phyloP scores from a whole-genome alignment of 2,113 vertebrate genomes.

The Electrona antarctica region DNA sequence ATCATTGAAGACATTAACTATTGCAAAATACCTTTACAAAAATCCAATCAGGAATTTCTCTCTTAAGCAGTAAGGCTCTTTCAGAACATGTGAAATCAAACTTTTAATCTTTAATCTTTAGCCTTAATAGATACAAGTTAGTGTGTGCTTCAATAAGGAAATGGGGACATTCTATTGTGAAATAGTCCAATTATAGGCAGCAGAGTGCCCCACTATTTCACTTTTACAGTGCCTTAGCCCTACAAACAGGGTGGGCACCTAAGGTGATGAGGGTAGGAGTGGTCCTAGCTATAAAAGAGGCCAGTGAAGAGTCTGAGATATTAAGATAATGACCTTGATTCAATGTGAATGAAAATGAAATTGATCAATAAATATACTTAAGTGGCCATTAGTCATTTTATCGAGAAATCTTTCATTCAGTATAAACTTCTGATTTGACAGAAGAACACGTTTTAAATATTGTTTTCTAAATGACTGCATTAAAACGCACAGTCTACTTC shows the following conservation, averaged over 20 bases:
- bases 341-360: conserved; percentile 75
- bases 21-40: background rate
- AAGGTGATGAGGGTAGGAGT: conserved; percentile 64
- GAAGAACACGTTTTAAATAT: conserved; percentile 75
- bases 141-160: conserved; percentile 51
- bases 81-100: conserved; percentile 63
- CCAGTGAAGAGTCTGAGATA: conserved; percentile 56
- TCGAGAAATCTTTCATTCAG: conserved; percentile 78
- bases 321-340: conserved; percentile 81
- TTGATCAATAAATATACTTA: conserved; percentile 82
- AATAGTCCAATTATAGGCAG: conserved; percentile 69
- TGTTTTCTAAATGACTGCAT: conserved; percentile 79
- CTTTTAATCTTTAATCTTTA: conserved; percentile 36
- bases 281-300: conserved; percentile 70
- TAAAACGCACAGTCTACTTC: conserved; percentile 44
- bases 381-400: conserved; percentile 77
- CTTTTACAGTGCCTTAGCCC: conserved; percentile 72
- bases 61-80: conserved; percentile 45
- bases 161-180: conserved; percentile 53
- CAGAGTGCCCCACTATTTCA: conserved; percentile 74
- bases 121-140: conserved; percentile 44
- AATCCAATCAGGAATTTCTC: conserved; percentile 24
- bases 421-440: conserved; percentile 73
- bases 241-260: conserved; percentile 75
- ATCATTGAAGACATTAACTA: conserved; percentile 11